phyloP scores from a whole-genome alignment of 2,888 invertebrate genomes.

The Meganola albula region DNA sequence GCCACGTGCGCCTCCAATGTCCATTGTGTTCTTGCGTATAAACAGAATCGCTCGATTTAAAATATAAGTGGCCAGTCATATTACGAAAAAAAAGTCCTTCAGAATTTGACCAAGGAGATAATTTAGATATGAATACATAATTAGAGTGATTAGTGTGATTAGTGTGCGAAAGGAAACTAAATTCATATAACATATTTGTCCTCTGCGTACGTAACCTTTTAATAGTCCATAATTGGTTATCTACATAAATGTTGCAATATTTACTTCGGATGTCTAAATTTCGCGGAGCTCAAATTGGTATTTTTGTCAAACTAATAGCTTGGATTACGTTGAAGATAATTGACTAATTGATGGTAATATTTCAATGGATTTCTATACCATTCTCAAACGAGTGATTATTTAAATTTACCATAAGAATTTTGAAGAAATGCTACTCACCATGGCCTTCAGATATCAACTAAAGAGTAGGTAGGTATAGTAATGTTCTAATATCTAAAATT shows the following conservation, averaged over 20 bases:
- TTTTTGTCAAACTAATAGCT: too few species aligned
- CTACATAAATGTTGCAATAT: constrained; percentile 8
- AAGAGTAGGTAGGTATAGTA: too few species aligned
- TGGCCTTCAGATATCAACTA: too few species aligned
- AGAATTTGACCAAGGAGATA: neutral
- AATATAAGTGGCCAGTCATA: constrained; percentile 10
- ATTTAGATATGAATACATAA: constrained; percentile 14
- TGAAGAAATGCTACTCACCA: too few species aligned
- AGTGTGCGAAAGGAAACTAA: constrained; percentile 16
- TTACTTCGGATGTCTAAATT: neutral
- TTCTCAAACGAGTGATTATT: too few species aligned
- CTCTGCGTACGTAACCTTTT: constrained; percentile 12
- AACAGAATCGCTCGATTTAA: constrained; percentile 30
- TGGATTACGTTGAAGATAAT: too few species aligned
- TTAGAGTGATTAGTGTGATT: constrained; percentile 11
- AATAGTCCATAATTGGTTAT: constrained; percentile 5
- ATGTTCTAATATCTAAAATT: too few species aligned
- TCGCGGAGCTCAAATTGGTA: too few species aligned
- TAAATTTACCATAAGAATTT: too few species aligned
- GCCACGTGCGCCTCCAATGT: constrained; percentile 48
- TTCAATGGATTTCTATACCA: too few species aligned
- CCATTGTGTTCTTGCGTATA: constrained; percentile 39
- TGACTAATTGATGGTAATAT: too few species aligned
- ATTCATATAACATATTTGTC: too few species aligned
- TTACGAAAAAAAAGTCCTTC: neutral